A percentile compares a stretch with the other conserved stretches of the same genome.
Conservation (phyloP, 2,888 invertebrate species). For the Watsonalla binaria region DNA sequence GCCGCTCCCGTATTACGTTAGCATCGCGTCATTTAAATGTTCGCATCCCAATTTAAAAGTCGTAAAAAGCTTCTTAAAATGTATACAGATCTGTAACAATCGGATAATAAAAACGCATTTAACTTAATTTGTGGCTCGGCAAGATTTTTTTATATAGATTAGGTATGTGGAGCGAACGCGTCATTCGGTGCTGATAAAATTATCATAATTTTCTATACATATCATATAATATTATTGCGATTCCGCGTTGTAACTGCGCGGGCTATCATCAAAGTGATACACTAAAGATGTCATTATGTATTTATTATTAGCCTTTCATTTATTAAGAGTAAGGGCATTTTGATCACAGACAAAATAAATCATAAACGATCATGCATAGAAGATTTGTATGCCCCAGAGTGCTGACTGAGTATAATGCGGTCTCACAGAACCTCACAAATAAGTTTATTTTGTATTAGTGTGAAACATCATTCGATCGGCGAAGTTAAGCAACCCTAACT, state of each 20-base stretch:
- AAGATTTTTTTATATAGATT: neutral
- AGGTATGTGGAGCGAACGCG: neutral
- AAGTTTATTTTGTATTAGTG: too few species aligned
- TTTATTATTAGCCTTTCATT: too few species aligned
- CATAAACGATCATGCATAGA: neutral
- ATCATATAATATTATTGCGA: slow-evolving; percentile 13
- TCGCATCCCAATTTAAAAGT: neutral
- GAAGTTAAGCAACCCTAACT: too few species aligned
- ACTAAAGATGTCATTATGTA: too few species aligned
- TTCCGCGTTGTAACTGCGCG: slow-evolving; percentile 18
- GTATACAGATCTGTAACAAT: neutral
- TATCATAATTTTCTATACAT: slow-evolving; percentile 18
- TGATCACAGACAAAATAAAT: neutral
- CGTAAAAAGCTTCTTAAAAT: neutral
- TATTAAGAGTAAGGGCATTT: too few species aligned
- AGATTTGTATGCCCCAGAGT: too few species aligned
- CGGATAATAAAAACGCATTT: neutral
- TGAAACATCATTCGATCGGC: too few species aligned
- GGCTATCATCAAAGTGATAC: too few species aligned
- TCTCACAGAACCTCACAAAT: too few species aligned
- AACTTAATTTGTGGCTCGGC: neutral
- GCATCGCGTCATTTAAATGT: neutral
- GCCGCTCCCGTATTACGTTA: neutral
- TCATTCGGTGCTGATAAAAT: slow-evolving; percentile 19
- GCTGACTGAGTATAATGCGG: too few species aligned